Percentiles rank a stretch among this genome's conserved stretches.
phyloP scores from a whole-genome alignment of 2,113 vertebrate species.

The Vombatus ursinus region DNA sequence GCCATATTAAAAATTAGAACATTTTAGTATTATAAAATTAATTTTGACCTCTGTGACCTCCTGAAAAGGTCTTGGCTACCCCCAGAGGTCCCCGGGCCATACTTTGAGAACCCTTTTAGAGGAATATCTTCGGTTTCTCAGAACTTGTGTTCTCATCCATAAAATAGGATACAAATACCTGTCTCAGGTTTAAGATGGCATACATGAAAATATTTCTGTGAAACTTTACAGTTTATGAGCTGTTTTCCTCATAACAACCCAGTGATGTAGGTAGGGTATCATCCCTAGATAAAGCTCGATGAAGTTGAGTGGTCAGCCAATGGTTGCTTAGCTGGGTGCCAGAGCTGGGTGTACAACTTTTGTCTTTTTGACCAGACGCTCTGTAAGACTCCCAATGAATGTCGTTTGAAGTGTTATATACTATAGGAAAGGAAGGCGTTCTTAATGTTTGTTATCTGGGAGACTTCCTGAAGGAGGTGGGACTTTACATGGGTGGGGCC shows the following conservation, averaged over 20 bases:
- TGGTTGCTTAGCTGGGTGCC: neutral
- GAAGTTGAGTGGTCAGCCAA: neutral
- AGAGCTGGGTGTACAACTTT: neutral
- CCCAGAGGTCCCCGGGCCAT: neutral
- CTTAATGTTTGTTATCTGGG: neutral
- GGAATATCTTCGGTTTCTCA: neutral
- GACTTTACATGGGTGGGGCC: neutral
- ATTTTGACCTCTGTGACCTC: neutral
- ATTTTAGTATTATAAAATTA: neutral
- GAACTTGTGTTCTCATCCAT: neutral
- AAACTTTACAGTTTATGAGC: neutral
- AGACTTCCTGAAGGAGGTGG: neutral
- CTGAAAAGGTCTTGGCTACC: neutral
- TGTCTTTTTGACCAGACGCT: neutral
- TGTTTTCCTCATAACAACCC: neutral
- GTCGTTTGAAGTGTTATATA: neutral
- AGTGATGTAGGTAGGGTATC: neutral
- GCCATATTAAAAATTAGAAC: too few relatives aligned
- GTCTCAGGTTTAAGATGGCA: neutral
- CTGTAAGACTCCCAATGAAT: neutral
- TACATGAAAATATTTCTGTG: neutral
- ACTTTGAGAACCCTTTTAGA: neutral
- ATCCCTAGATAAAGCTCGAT: neutral
- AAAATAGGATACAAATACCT: neutral
- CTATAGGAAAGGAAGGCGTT: neutral